Base-by-base conservation (phyloP, 2,797 vertebrate species). In the Trematomus bernacchii region DNA sequence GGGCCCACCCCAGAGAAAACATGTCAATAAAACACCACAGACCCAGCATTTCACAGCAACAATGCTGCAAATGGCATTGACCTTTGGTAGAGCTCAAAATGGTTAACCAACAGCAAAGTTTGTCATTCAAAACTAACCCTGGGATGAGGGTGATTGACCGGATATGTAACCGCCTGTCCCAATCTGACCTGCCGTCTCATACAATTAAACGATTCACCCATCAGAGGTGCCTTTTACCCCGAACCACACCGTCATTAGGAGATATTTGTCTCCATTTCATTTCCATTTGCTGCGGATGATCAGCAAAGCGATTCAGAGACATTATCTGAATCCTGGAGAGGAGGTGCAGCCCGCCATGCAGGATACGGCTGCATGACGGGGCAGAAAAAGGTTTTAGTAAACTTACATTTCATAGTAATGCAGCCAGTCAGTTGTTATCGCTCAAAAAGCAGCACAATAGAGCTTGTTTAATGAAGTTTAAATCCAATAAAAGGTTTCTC, bases 191-290 rank as follows among this genome's bases (percentile, higher is more conserved):
- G 74, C 66, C 3, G 66, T 86, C 87, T 46, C 60, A 44, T 66
- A 57, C 71, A 84, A 88, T 93, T 74, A 91, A 90, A 78, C 0
- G 23, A 33, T 64, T 59, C 70, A 79, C 66, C 71, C 61, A 84
- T 91, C 84, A 91, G 64, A 85, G 58, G 52, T 70, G 72, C 67
- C 60, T 81, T 82, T 79, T 71, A 69, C 80, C n/a, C 18, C 65
- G 76, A 72, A 60, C 62, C 69, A 76, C 82, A 73, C 52, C 66
- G 66, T 84, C 83, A 88, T 85, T 84, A 74, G 58, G 33, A 76
- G 65, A 84, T 60, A 87, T 88, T 72, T 73, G 80, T 92, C 85
- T 91, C 76, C 64, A 91, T 91, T 92, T 87, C 46, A 80, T 82
- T 83, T 85, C 85, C 82, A 89, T 91, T 93, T 87, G 85, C 76